phyloP scores from a whole-genome alignment of 2,797 vertebrate genomes.

The Spinus pinus region DNA sequence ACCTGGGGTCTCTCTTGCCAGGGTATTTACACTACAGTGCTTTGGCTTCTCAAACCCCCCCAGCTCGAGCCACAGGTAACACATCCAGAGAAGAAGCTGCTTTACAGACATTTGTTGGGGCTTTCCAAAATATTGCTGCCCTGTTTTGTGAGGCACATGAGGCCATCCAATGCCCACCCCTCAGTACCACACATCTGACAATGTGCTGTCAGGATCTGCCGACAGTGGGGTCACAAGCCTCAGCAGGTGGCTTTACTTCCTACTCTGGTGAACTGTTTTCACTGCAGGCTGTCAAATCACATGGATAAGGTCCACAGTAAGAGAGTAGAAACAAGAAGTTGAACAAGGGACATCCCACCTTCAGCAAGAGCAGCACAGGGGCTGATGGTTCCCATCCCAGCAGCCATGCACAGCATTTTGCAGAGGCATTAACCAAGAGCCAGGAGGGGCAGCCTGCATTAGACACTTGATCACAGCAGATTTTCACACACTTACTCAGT shows the following conservation, averaged over 20 bases:
- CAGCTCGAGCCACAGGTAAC: background rate
- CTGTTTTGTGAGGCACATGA: accelerated
- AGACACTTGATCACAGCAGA: no score
- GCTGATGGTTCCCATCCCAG: background rate
- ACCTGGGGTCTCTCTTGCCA: background rate
- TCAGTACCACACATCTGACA: background rate
- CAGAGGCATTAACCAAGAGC: background rate
- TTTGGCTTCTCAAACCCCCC: background rate
- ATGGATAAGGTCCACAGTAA: background rate
- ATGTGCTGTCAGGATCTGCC: background rate
- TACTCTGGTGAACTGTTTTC: background rate
- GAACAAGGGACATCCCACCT: background rate
- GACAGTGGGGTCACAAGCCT: background rate
- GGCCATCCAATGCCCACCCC: no score
- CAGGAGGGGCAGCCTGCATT: background rate
- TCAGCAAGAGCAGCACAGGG: background rate
- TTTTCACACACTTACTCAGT: background rate
- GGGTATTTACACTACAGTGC: background rate
- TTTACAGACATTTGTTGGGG: background rate
- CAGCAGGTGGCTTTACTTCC: no score
- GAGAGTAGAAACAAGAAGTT: accelerated
- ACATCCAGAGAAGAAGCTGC: background rate
- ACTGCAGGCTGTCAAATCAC: background rate
- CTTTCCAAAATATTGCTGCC: background rate
- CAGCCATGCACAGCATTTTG: background rate